Evolutionary conservation across 2,797 vertebrate genomes (phyloP).

Genomic region (Labeo calbasu): DNA sequence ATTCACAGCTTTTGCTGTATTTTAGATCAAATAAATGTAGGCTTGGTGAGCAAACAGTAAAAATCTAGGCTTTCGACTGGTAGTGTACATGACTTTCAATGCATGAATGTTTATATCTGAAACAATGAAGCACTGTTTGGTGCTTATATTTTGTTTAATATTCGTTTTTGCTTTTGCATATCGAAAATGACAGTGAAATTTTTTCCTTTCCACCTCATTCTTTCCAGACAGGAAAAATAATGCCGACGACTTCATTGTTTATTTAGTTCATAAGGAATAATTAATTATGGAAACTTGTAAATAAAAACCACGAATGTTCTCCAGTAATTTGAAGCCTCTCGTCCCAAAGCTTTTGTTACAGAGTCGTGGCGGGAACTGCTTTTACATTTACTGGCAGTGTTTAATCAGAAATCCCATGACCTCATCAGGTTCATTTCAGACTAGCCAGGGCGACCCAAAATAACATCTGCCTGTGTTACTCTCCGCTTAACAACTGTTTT

Average conservation of each 20-base stretch:
- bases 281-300: conserved; percentile 23
- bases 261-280: not conserved
- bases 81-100: not conserved
- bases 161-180: not conserved
- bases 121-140: not conserved
- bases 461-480: not conserved
- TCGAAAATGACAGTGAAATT: not conserved
- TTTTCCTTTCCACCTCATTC: not conserved
- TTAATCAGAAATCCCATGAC: not conserved
- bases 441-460: not conserved
- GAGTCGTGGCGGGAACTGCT: not conserved
- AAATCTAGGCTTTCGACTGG: too few species aligned
- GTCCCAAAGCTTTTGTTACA: not conserved
- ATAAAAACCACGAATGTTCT: not conserved
- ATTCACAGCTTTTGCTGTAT: too few species aligned
- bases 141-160: not conserved
- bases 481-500: too few species aligned
- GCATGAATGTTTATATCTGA: not conserved
- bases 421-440: conserved; percentile 7
- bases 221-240: not conserved
- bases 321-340: not conserved
- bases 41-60: too few species aligned
- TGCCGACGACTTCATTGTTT: not conserved
- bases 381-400: not conserved
- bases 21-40: too few species aligned